Conservation (phyloP, 2,888 invertebrate genomes). For the Allacma fusca region DNA sequence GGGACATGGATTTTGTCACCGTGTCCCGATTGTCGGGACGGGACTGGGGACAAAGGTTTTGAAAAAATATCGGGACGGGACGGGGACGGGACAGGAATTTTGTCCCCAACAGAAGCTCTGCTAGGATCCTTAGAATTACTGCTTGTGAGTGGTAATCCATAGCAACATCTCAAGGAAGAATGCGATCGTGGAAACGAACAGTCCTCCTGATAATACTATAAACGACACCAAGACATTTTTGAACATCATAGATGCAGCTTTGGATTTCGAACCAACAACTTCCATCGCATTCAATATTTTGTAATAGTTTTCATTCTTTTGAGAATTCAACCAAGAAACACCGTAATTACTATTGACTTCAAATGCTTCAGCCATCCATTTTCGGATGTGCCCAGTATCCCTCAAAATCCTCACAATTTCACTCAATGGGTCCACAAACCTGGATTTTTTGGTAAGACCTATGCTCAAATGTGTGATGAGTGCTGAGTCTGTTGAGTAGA, state of each 20-base stretch:
- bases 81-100: too few relatives aligned
- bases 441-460: background rate
- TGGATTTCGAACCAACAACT: background rate
- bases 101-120: too few relatives aligned
- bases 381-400: slow-evolving; percentile 21
- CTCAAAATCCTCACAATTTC: background rate
- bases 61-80: too few relatives aligned
- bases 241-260: background rate
- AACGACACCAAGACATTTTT: slow-evolving; percentile 10
- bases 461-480: background rate
- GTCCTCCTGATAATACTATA: too few relatives aligned
- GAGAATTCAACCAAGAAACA: background rate
- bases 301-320: slow-evolving; percentile 8
- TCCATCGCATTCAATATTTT: background rate
- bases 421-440: background rate
- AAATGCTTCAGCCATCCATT: slow-evolving; percentile 13
- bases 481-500: background rate
- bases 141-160: too few relatives aligned
- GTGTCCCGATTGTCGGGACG: too few relatives aligned
- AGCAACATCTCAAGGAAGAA: too few relatives aligned
- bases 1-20: too few relatives aligned
- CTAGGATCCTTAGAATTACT: too few relatives aligned
- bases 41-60: too few relatives aligned
- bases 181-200: too few relatives aligned
- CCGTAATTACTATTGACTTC: background rate